Evolutionary conservation across 2,888 invertebrate species (phyloP).

Genomic region (Eupsilia transversa): DNA sequence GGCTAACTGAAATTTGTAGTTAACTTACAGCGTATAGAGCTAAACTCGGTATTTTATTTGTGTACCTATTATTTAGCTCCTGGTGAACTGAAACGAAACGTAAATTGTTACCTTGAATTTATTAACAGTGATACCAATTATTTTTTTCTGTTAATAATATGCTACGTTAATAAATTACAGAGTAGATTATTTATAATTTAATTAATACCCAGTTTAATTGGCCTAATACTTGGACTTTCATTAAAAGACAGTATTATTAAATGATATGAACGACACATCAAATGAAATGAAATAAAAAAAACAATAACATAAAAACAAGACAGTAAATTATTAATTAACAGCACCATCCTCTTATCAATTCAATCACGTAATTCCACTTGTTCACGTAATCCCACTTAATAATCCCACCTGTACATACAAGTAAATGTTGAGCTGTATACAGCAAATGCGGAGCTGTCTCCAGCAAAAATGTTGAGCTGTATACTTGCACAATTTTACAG

Average conservation of each 20-base stretch:
- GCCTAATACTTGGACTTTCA: neutral
- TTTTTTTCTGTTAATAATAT: conserved; percentile 10
- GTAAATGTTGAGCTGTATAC: conserved; percentile 67
- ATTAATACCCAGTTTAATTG: neutral
- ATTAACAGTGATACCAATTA: neutral
- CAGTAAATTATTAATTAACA: conserved; percentile 28
- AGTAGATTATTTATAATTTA: conserved; percentile 2
- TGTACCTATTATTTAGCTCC: conserved; percentile 49
- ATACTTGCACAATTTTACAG: conserved; percentile 72
- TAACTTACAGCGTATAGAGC: conserved; percentile 36
- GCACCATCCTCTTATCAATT: conserved; percentile 54
- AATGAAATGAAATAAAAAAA: neutral
- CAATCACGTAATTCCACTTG: conserved; percentile 52
- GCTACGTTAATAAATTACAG: neutral
- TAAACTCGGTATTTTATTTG: conserved; percentile 55
- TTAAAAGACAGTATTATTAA: neutral
- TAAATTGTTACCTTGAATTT: conserved; percentile 26
- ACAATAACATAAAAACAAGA: too few relatives aligned
- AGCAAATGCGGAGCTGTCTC: conserved; percentile 43
- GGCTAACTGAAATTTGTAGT: conserved; percentile 61
- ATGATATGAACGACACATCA: neutral
- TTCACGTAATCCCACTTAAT: conserved; percentile 66
- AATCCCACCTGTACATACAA: conserved; percentile 58
- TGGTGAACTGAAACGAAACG: conserved; percentile 13
- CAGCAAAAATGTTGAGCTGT: conserved; percentile 65